Base-by-base conservation (phyloP, 2,797 vertebrate species). In the Enteromius paludinosus region DNA sequence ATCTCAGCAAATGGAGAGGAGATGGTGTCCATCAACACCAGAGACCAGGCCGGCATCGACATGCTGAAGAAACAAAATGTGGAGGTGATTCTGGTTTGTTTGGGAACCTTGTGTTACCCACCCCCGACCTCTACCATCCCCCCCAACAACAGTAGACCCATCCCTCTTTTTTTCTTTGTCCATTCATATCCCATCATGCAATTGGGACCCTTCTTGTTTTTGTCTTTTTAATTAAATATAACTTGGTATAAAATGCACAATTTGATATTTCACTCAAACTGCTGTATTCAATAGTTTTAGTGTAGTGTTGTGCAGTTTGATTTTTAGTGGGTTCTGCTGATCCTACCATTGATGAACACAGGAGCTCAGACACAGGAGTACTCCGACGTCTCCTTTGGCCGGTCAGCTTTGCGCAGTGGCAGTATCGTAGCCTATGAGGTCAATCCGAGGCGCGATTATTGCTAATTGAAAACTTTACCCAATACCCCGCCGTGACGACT, bases 381-480 rank as follows among this genome's bases (percentile, higher is more conserved):
- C 14, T 74, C n/a, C 4, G 14, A 35, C 1, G n/a, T 61, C 5
- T 62, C n/a, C 1, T 14, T 0, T 25, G 0, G 0, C 1, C 0
- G 4, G 18, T 23, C 33, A 92, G 93, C 93, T 8, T 95, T 95
- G 92, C 90, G 92, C 93, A 95, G 92, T 92, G 93, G 92, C 91
- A 94, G 92, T 94, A 95, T 94, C 91, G 92, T 95, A 95, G 93
- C 94, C 93, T 86, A 94, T 95, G 93, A 95, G 92, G 93, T 92
- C 92, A 90, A 93, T 93, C 94, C 89, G 92, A 96, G 93, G 93
- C 92, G 92, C 90, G 92, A 94, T 95, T 95, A 94, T 94, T 94
- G 93, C 94, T 95, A 92, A 86, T 95, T 95, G 95, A 96, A 96
- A 96, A 95, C 93, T 95, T 95, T 95, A 95, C 93, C 94, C 90